These are phyloP conservation scores for Scolopax mira DNA, from an alignment of 2,113 vertebrate genomes.

Conservation along the genomic window DNA sequence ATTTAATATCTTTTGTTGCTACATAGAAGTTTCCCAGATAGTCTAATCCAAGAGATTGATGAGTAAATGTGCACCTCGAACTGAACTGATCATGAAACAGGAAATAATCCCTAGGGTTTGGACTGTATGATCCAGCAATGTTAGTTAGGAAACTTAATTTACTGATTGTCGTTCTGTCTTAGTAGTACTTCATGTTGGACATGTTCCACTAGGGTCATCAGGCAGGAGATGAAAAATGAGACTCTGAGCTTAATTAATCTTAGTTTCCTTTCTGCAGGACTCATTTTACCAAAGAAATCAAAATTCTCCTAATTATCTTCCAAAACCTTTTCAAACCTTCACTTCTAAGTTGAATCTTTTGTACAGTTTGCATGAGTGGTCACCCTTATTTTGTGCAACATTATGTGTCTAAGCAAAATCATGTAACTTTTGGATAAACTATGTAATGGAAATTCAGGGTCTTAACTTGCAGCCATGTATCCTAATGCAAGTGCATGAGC, in stretches of 20 bases:
- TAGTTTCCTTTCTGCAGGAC: background rate
- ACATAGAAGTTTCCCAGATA: background rate
- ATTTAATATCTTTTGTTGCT: background rate
- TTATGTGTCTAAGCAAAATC: rapidly evolving
- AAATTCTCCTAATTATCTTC: background rate
- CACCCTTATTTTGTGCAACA: background rate
- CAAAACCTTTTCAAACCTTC: background rate
- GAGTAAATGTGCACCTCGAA: background rate
- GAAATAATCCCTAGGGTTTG: background rate
- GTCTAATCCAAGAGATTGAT: background rate
- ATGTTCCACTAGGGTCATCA: background rate
- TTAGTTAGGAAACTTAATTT: background rate
- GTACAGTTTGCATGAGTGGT: background rate
- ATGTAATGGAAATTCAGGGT: background rate
- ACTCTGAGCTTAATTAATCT: background rate
- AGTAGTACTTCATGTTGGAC: background rate
- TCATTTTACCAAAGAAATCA: background rate
- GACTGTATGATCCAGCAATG: background rate
- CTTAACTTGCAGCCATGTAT: background rate
- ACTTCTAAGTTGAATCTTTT: background rate
- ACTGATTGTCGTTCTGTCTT: background rate
- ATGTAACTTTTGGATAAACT: background rate
- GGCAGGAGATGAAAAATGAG: background rate
- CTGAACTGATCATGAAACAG: background rate
- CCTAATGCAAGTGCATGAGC: background rate